These are phyloP conservation scores for Plebejus anna DNA, from an alignment of 2,888 invertebrate genomes.

Conservation along the genomic window DNA sequence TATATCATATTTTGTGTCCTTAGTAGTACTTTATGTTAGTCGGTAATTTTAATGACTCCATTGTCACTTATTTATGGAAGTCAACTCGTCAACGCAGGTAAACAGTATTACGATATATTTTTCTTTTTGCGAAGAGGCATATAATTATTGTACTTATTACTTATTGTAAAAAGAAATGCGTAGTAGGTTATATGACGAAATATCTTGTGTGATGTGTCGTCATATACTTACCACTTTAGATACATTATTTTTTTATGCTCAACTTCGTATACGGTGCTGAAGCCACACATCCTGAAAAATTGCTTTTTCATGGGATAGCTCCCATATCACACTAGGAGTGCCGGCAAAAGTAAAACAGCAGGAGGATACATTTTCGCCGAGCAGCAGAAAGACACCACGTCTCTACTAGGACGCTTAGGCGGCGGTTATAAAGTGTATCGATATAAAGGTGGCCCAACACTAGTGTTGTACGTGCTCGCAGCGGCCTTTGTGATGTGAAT, in stretches of 20 bases:
- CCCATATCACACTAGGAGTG: too few relatives aligned
- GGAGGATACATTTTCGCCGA: too few relatives aligned
- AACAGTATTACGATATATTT: not conserved
- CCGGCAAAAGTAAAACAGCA: not conserved
- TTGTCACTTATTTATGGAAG: slow-evolving; percentile 11
- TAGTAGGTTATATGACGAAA: too few relatives aligned
- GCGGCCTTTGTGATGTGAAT: slow-evolving; percentile 29
- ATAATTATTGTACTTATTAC: not conserved
- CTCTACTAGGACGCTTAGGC: too few relatives aligned
- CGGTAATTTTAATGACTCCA: slow-evolving; percentile 24
- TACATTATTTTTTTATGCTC: too few relatives aligned
- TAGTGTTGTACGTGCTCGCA: not conserved
- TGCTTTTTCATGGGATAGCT: too few relatives aligned
- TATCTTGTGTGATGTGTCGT: too few relatives aligned
- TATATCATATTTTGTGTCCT: slow-evolving; percentile 16
- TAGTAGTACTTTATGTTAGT: slow-evolving; percentile 21
- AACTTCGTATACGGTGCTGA: too few relatives aligned
- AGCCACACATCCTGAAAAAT: too few relatives aligned
- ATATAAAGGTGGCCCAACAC: not conserved
- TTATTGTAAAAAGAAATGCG: not conserved
- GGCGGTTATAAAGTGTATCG: not conserved
- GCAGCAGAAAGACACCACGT: too few relatives aligned
- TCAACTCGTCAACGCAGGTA: not conserved
- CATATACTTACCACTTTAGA: too few relatives aligned
- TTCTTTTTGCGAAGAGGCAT: not conserved